A percentile compares a stretch with the other conserved stretches of the same genome.
Evolutionary conservation across 2,113 vertebrate species (phyloP).

Genomic region (Cranoglanis bouderius): DNA sequence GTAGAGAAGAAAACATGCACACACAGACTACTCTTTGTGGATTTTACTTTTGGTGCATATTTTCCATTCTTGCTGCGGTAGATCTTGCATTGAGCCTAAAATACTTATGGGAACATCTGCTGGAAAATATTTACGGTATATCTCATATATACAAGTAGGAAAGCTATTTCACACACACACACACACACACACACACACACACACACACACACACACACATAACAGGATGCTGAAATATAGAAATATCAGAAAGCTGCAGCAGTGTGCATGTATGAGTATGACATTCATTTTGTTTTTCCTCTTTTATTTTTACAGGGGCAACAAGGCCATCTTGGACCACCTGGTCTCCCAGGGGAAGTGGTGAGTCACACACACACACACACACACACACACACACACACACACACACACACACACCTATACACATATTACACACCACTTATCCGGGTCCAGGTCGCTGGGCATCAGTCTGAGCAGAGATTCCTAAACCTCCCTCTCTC

Average conservation of each 20-base stretch:
- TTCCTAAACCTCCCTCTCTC: too few species aligned
- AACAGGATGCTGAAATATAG: neutral
- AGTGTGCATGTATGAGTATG: neutral
- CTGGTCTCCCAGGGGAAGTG: conserved; percentile 91
- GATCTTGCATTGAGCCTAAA: neutral
- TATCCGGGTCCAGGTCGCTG: too few species aligned
- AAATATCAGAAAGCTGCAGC: neutral
- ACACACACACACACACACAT: neutral
- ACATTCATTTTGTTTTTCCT: conserved; percentile 25
- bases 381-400: neutral
- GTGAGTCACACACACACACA: conserved; percentile 74
- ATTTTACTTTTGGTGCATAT: neutral
- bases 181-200: neutral
- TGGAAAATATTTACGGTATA: neutral
- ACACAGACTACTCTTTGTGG: neutral
- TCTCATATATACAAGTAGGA: neutral
- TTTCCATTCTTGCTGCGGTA: neutral
- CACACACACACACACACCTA: too few species aligned
- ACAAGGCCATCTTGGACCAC: conserved; percentile 89
- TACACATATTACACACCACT: too few species aligned
- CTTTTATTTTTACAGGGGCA: conserved; percentile 76
- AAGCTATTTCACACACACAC: neutral
- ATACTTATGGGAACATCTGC: neutral
- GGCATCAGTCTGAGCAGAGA: too few species aligned
- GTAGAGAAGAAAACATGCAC: neutral